phyloP scores from a whole-genome alignment of 2,113 vertebrate species.

The Pachypanchax playfairii region DNA sequence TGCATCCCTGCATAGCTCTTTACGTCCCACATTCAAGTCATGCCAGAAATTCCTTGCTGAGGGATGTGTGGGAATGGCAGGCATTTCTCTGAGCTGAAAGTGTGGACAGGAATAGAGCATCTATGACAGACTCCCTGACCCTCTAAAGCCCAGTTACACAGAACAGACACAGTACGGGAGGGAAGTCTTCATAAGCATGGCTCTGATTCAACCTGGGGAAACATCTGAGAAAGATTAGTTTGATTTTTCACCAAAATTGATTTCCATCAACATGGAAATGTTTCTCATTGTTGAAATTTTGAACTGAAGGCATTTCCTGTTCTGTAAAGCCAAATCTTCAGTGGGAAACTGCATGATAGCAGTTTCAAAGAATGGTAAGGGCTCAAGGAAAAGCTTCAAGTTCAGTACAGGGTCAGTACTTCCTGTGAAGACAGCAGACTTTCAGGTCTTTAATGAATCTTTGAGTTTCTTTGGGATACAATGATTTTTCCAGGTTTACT shows the following conservation, averaged over 20 bases:
- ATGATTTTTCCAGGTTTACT: no score
- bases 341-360: background rate
- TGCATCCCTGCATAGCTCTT: conserved; percentile 36
- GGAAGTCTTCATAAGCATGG: background rate
- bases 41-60: conserved; percentile 60
- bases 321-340: background rate
- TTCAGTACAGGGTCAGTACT: no score
- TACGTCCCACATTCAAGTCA: conserved; percentile 61
- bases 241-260: conserved; percentile 20
- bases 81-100: conserved; percentile 60
- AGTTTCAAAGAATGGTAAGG: background rate
- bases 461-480: no score
- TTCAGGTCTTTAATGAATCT: no score
- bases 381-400: background rate
- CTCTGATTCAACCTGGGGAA: conserved; percentile 6
- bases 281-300: background rate
- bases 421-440: no score
- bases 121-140: conserved; percentile 37
- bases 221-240: conserved; percentile 14
- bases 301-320: background rate
- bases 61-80: conserved; percentile 64
- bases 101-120: conserved; percentile 49
- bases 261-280: background rate
- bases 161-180: background rate
- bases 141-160: conserved; percentile 2